Base-by-base conservation (phyloP, 2,113 vertebrate species). In the Trogon melanurus region DNA sequence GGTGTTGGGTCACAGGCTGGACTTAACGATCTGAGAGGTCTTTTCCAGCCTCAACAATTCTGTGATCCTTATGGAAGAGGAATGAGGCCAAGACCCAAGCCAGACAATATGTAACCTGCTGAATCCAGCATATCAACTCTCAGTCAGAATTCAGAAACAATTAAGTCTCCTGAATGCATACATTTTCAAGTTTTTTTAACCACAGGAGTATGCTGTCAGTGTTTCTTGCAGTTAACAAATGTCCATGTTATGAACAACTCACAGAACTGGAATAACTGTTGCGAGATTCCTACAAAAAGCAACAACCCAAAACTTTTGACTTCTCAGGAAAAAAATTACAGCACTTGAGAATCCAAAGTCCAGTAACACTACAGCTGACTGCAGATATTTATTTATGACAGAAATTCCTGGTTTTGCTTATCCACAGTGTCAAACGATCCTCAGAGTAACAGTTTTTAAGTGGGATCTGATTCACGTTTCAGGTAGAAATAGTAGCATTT, bases 231-330 rank as follows among this genome's bases (percentile, higher is more conserved):
- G 30, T 70, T 89, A 86, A 56, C 3, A 4, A 12, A 45, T 12
- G 38, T 4, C 16, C 29, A 27, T 3, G 17, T 50, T 48, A 41
- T 2, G 19, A 61, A 6, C 22, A 65, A 51, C 21, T 48, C 5
- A n/a, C 16, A 92, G 36, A 90, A 62, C 19, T 23, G 10, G 25
- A 62, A 6, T 29, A 38, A 48, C 7, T 19, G 34, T 36, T 83
- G 17, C 0, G 0, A 64, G 18, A 54, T 82, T 60, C 50, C n/a
- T 41, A 66, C 3, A 7, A 45, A 79, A 16, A 27, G n/a, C 8
- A 7, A 45, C 32, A 16, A 25, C 25, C 10, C n/a, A 57, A 78
- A 90, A 47, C 32, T 16, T 26, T 13, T 70, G 16, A 78, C 4
- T 86, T 41, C 41, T 47, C 19, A 13, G 12, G 23, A 19, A 11